Evolutionary conservation across 2,797 vertebrate species (phyloP).

Genomic region (Threskiornis aethiopicus): DNA sequence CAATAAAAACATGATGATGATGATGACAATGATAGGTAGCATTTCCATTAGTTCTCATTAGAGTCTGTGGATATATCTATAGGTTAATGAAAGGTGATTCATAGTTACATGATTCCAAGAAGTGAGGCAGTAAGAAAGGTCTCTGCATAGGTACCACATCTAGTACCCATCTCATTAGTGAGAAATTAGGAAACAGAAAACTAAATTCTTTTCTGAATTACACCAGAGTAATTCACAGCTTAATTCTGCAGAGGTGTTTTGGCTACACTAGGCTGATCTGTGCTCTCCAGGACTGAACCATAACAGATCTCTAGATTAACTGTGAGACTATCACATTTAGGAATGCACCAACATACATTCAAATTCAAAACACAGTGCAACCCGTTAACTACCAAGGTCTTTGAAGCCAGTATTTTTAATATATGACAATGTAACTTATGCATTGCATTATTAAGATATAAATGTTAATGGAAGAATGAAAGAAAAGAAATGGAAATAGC

Average conservation of each 20-base stretch:
- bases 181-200: not conserved
- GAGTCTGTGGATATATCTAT: not conserved
- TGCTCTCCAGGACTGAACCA: not conserved
- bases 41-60: not conserved
- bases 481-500: not conserved
- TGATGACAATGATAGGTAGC: not conserved
- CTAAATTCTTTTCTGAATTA: not conserved
- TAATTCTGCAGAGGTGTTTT: not conserved
- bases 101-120: not conserved
- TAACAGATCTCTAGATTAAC: not conserved
- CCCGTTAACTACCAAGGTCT: not conserved
- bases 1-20: not conserved
- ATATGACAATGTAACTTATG: not conserved
- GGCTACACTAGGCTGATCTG: not conserved
- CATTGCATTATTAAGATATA: not conserved
- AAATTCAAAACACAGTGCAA: not conserved
- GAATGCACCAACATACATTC: not conserved
- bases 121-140: not conserved
- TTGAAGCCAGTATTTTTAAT: not conserved
- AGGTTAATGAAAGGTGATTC: not conserved
- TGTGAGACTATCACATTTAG: not conserved
- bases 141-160: not conserved
- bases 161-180: not conserved
- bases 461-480: not conserved
- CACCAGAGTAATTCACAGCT: not conserved